Percentiles rank a stretch among this genome's conserved stretches.
These are phyloP conservation scores for Oxygymnocypris stewartii DNA, from an alignment of 2,113 vertebrate genomes.

Conservation along the genomic window DNA sequence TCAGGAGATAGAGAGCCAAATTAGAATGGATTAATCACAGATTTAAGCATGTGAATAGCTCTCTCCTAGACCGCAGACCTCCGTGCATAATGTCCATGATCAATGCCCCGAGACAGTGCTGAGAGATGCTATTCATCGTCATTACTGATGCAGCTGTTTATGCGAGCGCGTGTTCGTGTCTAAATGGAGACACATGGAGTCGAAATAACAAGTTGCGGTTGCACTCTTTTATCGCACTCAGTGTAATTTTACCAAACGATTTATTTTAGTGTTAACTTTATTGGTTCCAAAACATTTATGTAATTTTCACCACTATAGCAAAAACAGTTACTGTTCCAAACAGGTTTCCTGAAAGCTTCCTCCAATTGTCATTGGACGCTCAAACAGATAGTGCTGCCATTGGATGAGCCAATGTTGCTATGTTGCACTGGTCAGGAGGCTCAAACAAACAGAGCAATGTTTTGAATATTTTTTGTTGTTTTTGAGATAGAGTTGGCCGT, in stretches of 20 bases:
- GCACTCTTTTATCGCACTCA: conserved; percentile 17
- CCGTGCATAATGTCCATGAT: conserved; percentile 61
- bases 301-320: not conserved
- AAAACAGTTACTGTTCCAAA: not conserved
- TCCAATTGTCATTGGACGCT: not conserved
- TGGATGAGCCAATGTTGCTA: not conserved
- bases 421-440: not conserved
- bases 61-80: conserved; percentile 50
- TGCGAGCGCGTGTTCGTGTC: conserved; percentile 22
- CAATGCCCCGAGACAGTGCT: conserved; percentile 58
- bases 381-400: not conserved
- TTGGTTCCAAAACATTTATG: not conserved
- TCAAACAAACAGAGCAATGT: not conserved
- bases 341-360: not conserved
- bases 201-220: conserved; percentile 30
- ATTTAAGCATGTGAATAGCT: conserved; percentile 62
- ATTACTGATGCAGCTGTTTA: conserved; percentile 63
- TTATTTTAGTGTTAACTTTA: conserved; percentile 4
- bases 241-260: not conserved
- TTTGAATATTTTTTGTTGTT: not conserved
- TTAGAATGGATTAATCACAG: conserved; percentile 70
- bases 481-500: not conserved
- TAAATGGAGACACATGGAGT: conserved; percentile 1
- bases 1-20: conserved; percentile 66
- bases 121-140: conserved; percentile 66